Evolutionary conservation across 2,888 invertebrate genomes (phyloP), one percentile per base, ranked within the genome.

Genomic region (Zhengitettix transpicula): DNA sequence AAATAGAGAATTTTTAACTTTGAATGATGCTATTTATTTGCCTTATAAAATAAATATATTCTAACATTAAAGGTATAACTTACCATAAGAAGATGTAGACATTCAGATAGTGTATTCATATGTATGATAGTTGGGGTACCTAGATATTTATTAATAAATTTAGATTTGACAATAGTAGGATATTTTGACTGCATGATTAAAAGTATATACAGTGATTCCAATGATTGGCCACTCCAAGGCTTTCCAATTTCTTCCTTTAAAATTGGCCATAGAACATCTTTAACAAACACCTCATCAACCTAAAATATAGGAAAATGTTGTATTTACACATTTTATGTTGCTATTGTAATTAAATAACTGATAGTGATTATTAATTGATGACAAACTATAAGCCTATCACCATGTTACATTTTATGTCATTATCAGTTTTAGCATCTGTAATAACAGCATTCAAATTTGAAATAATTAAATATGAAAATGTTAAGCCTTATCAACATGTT

Each of bases 141-240:
- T 60, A 85, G 74, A 56, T 77, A 69, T 66, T 80, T 77, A 64
- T 78, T 78, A 1, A 85, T 65, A 65, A 75, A 75, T 65, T 77
- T 73, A 7, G 76, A 75, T 14, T 78, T 78, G 51, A 82, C 72
- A 8, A 78, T 65, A 7, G 68, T 67, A 1, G 80, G 78, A 71
- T 74, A 79, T 63, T 74, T 75, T n/a, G 71, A 67, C 58, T 70
- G 70, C 1, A 71, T 64, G 15, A 55, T n/a, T 64, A 84, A 70
- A 8, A 87, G 70, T 59, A 82, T 77, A 68, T 84, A 81, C 9
- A 87, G 72, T 2, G 80, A 78, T 69, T 87, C 84, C 17, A 87
- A 71, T 41, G 74, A 78, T 66, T 85, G 83, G 58, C 84, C 82
- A 14, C 76, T 71, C 73, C 84, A 78, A 10, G 81, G 78, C 66